Percentiles rank a stretch among this genome's conserved stretches.
Conservation (phyloP, 2,113 vertebrate genomes). For the Egretta garzetta region DNA sequence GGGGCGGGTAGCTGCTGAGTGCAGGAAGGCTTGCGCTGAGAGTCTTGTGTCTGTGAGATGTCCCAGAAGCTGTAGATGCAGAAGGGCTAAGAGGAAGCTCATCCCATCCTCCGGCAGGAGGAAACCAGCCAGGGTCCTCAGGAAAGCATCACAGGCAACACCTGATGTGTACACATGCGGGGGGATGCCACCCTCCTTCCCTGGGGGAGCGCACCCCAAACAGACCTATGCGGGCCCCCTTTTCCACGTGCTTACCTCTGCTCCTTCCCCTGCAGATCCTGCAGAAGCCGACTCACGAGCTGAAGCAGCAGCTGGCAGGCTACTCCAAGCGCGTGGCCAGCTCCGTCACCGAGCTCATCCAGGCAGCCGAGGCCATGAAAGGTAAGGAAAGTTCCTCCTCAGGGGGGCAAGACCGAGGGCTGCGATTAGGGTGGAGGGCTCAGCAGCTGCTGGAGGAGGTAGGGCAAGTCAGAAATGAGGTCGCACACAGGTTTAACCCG, state of each 20-base stretch:
- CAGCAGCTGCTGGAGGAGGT: not conserved
- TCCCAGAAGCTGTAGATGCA: not conserved
- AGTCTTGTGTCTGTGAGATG: not conserved
- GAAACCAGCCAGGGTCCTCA: not conserved
- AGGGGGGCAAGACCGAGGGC: not conserved
- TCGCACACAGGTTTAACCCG: not conserved
- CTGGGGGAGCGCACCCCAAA: accelerated
- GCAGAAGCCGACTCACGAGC: conserved; percentile 90
- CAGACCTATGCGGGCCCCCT: not conserved
- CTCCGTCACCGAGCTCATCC: conserved; percentile 96
- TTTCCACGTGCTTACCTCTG: not conserved
- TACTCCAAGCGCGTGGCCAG: conserved; percentile 95
- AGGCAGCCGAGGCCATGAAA: conserved; percentile 99
- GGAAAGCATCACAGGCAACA: not conserved
- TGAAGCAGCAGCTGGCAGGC: conserved; percentile 91
- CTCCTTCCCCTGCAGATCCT: conserved; percentile 79
- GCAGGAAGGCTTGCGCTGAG: not conserved
- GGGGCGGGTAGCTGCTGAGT: not conserved
- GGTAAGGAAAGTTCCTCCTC: conserved; percentile 72
- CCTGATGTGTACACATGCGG: not conserved
- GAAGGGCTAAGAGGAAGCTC: not conserved
- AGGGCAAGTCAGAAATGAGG: not conserved
- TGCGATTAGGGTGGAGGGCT: not conserved
- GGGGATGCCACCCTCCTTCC: not conserved
- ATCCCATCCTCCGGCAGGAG: not conserved